Base-by-base conservation (phyloP, 2,888 invertebrate genomes). In the Agonopterix heracliana region DNA sequence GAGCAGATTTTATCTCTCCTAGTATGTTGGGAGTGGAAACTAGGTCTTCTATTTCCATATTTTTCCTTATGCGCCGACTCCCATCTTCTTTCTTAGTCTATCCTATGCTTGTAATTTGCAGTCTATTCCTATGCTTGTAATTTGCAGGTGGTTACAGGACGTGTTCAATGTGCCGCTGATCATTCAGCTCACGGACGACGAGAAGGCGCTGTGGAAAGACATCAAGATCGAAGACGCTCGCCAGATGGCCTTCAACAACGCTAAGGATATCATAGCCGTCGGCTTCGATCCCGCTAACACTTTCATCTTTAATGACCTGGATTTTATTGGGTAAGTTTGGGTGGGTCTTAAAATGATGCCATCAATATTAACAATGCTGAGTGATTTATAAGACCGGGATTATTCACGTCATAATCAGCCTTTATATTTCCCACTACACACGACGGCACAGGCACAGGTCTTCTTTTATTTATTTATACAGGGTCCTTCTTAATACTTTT, bases 101-200 rank as follows among this genome's bases (percentile, higher is more conserved):
- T n/a, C n/a, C n/a, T n/a, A n/a, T n/a, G n/a, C n/a, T n/a, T n/a
- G n/a, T n/a, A n/a, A n/a, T n/a, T n/a, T n/a, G n/a, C n/a, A n/a
- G n/a, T n/a, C n/a, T n/a, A n/a, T n/a, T n/a, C n/a, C n/a, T n/a
- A n/a, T n/a, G 26, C 26, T 26, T 26, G 5, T 41, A 9, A 41
- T 41, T 74, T 85, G 56, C 69, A 95, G 95, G 78, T 98, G 98
- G 97, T 86, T 99, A 3, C 99, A 99, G 84, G 98, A 99, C 55
- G 94, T 95, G 0, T 99, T 99, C 75, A 91, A 98, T 78, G 98
- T 98, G 2, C 98, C 98, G 0, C 85, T 99, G 13, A 94, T 99
- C 1, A 96, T 99, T 58, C 99, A 99, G 78, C 79, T 99, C 68
- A 99, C 99, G 0, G 99, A 99, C 70, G 99, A 99, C 78, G 99